phyloP scores from a whole-genome alignment of 1,140 invertebrate species.

The Himalopsyche phryganea region DNA sequence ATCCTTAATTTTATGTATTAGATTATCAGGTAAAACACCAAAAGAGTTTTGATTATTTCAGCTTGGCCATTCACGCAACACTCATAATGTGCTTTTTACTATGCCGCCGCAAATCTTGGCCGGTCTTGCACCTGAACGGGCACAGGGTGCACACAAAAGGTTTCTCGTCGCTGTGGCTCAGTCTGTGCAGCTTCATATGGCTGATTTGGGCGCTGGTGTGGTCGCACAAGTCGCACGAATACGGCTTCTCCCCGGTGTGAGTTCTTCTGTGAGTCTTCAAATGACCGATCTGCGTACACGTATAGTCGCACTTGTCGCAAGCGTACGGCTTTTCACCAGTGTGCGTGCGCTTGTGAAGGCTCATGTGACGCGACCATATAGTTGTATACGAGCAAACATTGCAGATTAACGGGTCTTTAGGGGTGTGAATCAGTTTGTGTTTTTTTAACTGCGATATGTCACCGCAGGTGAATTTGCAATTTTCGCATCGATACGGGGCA shows the following conservation, averaged over 20 bases:
- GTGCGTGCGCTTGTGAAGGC: background rate
- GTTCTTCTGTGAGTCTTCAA: constrained; percentile 7
- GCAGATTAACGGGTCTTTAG: too few species aligned
- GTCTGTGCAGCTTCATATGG: constrained; percentile 11
- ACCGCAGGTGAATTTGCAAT: background rate
- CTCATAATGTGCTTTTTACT: too few species aligned
- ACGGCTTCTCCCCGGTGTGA: constrained; percentile 15
- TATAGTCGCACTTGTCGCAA: constrained; percentile 15
- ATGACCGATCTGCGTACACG: constrained; percentile 5
- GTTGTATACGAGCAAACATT: too few species aligned
- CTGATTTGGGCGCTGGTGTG: constrained; percentile 2
- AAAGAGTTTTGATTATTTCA: too few species aligned
- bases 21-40: too few species aligned
- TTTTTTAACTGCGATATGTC: too few species aligned
- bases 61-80: too few species aligned
- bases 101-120: too few species aligned
- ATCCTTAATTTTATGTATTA: too few species aligned
- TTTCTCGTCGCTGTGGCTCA: constrained; percentile 13
- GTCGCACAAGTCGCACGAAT: constrained; percentile 2
- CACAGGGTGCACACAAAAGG: constrained; percentile 10
- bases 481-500: background rate
- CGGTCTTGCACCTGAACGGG: constrained; percentile 2
- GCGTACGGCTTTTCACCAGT: constrained; percentile 21
- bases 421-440: too few species aligned
- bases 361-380: too few species aligned